These are phyloP conservation scores for Hymenopus coronatus DNA, from an alignment of 2,888 invertebrate species.

Conservation along the genomic window DNA sequence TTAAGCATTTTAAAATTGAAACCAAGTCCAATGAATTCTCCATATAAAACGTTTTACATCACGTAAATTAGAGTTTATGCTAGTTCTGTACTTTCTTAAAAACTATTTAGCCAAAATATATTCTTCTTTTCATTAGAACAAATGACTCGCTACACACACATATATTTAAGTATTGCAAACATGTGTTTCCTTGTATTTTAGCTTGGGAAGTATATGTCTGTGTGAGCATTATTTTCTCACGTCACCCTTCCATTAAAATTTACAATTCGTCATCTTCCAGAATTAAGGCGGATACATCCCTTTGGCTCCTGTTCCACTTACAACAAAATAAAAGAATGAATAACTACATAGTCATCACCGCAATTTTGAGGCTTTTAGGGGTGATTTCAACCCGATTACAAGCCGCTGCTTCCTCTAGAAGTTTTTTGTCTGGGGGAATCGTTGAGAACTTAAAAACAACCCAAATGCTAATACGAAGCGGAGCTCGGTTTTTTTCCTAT, in stretches of 20 bases:
- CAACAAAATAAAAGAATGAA: not conserved
- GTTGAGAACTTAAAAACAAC: not conserved
- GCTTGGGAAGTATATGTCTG: not conserved
- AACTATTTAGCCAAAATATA: no score
- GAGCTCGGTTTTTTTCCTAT: not conserved
- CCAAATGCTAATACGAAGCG: not conserved
- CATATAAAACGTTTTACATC: no score
- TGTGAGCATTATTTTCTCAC: not conserved
- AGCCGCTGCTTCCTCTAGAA: not conserved
- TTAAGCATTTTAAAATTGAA: no score
- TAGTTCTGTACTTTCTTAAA: no score
- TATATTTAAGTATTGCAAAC: not conserved
- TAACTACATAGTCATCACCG: not conserved
- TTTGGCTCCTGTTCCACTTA: not conserved
- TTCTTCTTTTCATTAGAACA: no score
- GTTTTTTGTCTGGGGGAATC: not conserved
- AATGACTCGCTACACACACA: no score
- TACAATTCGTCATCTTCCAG: conserved; percentile 25
- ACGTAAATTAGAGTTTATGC: no score
- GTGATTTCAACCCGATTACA: conserved; percentile 4
- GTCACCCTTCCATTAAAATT: conserved; percentile 13
- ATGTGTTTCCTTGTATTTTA: not conserved
- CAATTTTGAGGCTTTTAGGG: conserved; percentile 15
- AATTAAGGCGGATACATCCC: conserved; percentile 17
- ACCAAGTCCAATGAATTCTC: no score